phyloP scores from a whole-genome alignment of 2,113 vertebrate genomes.

The Apodemus sylvaticus region DNA sequence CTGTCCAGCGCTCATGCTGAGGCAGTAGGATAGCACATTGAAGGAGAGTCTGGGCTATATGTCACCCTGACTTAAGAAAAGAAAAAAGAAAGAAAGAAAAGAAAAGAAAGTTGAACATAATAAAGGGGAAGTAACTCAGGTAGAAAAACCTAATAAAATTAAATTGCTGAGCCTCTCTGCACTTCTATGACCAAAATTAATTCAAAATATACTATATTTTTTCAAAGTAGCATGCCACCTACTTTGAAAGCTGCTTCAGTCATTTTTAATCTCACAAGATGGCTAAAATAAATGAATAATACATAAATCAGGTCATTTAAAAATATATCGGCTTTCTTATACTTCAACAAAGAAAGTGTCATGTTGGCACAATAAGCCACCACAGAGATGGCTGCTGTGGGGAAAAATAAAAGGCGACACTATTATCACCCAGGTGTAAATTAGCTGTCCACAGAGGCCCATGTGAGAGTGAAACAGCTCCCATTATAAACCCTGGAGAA shows the following conservation, averaged over 20 bases:
- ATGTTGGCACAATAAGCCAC: not conserved
- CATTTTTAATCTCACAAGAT: conserved; percentile 12
- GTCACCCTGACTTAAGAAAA: not conserved
- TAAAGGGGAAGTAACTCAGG: not conserved
- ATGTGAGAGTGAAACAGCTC: not conserved
- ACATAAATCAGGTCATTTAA: not conserved
- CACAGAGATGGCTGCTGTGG: not conserved
- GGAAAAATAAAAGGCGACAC: not conserved
- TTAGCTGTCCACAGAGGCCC: not conserved
- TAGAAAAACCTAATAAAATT: not conserved
- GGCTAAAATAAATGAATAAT: not conserved
- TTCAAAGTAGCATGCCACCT: not conserved
- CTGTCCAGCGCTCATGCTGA: not conserved
- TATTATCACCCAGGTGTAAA: not conserved
- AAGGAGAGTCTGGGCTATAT: not conserved
- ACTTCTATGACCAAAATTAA: not conserved
- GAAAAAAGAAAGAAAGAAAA: no score
- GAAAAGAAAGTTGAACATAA: not conserved
- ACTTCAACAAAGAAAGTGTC: not conserved
- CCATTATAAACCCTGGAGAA: not conserved
- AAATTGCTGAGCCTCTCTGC: not conserved
- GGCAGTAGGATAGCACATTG: not conserved
- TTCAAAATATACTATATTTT: not conserved
- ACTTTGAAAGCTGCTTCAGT: not conserved
- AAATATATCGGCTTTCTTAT: not conserved